A percentile compares a stretch with the other conserved stretches of the same genome.
phyloP scores from a whole-genome alignment of 2,113 vertebrate genomes.

The Peromyscus leucopus region DNA sequence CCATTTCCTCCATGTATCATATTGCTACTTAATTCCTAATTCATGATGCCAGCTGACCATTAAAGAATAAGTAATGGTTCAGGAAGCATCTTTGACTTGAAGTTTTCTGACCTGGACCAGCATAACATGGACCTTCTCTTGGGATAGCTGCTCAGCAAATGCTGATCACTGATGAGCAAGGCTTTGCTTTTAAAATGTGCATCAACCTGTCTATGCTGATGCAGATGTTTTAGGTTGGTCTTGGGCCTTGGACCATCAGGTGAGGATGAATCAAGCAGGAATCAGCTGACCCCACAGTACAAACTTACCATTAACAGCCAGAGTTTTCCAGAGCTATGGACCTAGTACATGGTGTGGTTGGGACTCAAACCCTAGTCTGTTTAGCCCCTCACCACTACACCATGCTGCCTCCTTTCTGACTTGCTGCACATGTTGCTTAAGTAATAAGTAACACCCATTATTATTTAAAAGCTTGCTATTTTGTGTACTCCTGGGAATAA shows the following conservation, averaged over 20 bases:
- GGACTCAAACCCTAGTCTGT: not conserved
- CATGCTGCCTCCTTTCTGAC: not conserved
- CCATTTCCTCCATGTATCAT: not conserved
- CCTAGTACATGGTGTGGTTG: not conserved
- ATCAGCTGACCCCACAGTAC: not conserved
- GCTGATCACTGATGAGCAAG: not conserved
- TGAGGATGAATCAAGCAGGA: not conserved
- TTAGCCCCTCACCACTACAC: not conserved
- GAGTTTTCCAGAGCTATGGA: not conserved
- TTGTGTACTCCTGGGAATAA: not conserved
- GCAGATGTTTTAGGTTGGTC: not conserved
- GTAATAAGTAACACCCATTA: not conserved
- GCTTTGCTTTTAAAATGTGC: not conserved
- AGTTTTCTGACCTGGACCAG: not conserved
- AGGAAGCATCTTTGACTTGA: slow-evolving; percentile 1
- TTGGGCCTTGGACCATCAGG: not conserved
- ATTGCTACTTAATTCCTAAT: not conserved
- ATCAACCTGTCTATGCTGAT: not conserved
- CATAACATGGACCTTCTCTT: not conserved
- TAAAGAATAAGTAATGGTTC: not conserved
- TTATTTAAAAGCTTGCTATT: not conserved
- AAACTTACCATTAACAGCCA: not conserved
- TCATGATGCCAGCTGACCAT: not conserved
- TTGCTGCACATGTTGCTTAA: not conserved
- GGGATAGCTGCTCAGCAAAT: not conserved